Conservation (phyloP, 2,888 invertebrate genomes). For the Drosophila vallismaia region DNA sequence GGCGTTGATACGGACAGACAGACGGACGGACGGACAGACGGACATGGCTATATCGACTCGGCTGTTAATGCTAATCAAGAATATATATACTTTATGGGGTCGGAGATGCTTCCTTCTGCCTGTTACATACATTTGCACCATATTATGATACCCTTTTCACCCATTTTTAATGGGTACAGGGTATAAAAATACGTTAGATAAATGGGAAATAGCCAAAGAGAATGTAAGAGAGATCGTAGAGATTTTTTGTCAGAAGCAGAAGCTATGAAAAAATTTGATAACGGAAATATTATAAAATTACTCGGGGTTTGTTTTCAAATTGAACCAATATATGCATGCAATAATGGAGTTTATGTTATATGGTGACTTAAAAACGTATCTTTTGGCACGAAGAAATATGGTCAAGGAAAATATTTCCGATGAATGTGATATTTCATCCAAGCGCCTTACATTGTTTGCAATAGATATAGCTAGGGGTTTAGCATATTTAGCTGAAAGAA, state of each 20-base stretch:
- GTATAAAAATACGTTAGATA: slow-evolving; percentile 88
- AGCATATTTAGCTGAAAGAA: slow-evolving; percentile 92
- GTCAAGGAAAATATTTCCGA: slow-evolving; percentile 87
- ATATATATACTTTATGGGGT: no score
- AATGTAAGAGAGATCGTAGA: no score
- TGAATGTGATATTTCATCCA: slow-evolving; percentile 90
- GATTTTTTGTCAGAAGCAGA: slow-evolving; percentile 97
- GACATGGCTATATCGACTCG: no score
- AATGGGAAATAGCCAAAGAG: no score
- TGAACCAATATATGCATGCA: slow-evolving; percentile 94
- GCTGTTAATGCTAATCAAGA: no score
- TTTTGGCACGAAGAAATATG: slow-evolving; percentile 92
- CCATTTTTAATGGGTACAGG: no score
- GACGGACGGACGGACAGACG: no score
- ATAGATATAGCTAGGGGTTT: slow-evolving; percentile 93
- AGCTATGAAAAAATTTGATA: slow-evolving; percentile 96
- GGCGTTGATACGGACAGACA: no score
- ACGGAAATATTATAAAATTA: slow-evolving; percentile 93
- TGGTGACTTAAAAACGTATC: slow-evolving; percentile 95
- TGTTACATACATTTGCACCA: no score
- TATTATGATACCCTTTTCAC: no score
- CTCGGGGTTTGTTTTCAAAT: slow-evolving; percentile 93
- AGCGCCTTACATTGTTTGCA: slow-evolving; percentile 93
- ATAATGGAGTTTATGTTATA: slow-evolving; percentile 98
- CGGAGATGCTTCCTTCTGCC: no score